Evolutionary conservation across 2,888 invertebrate genomes (phyloP).

Genomic region (Baronia brevicornis): DNA sequence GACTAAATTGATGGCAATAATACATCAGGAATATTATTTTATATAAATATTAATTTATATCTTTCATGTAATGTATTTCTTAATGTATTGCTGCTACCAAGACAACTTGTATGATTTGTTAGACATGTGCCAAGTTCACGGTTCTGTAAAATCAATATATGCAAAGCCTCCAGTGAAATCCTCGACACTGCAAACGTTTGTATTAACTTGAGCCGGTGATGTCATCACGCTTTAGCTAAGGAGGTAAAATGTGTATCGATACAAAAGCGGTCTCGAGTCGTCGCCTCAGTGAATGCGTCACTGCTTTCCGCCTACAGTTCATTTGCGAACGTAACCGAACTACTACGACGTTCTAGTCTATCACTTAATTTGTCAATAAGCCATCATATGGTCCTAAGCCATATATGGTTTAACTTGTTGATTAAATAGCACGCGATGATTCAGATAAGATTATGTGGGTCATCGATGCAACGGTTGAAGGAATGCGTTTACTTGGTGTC

Average conservation of each 20-base stretch:
- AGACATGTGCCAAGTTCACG: slow-evolving; percentile 33
- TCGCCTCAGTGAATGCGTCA: slow-evolving; percentile 41
- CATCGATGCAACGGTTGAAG: slow-evolving; percentile 12
- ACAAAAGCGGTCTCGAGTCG: slow-evolving; percentile 35
- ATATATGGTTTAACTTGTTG: slow-evolving; percentile 22
- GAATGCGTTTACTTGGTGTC: slow-evolving; percentile 4
- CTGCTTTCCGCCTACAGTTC: slow-evolving; percentile 47
- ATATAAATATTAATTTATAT: slow-evolving; percentile 6
- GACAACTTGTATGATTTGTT: neutral
- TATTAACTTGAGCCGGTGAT: slow-evolving; percentile 51
- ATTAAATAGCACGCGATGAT: slow-evolving; percentile 22
- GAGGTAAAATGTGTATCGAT: slow-evolving; percentile 43
- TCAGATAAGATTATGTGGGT: slow-evolving; percentile 18
- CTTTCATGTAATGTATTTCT: too few species aligned
- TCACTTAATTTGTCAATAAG: slow-evolving; percentile 31
- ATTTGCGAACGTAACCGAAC: too few species aligned
- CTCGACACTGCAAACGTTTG: slow-evolving; percentile 38
- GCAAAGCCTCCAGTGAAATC: slow-evolving; percentile 8
- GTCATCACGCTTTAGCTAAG: slow-evolving; percentile 47
- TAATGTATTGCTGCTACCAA: neutral
- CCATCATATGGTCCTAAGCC: slow-evolving; percentile 34
- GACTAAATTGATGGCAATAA: slow-evolving; percentile 4
- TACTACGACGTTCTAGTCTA: slow-evolving; percentile 28
- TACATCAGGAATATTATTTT: slow-evolving; percentile 2
- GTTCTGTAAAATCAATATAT: slow-evolving; percentile 23